Conservation (phyloP, 2,888 invertebrate species). For the Eupithecia vulgata region DNA sequence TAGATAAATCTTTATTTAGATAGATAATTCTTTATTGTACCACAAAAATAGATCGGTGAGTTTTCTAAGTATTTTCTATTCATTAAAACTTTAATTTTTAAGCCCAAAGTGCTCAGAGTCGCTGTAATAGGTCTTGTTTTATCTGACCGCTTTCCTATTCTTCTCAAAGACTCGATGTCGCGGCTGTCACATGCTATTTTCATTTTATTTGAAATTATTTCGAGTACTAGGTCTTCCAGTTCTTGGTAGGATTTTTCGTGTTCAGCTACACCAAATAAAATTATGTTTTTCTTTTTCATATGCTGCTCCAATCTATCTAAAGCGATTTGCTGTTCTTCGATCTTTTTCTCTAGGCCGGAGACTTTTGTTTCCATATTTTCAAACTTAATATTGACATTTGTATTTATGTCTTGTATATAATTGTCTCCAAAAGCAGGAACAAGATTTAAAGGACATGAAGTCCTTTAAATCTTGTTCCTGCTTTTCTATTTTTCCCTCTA, state of each 20-base stretch:
- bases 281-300: too few species aligned
- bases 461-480: background rate
- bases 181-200: background rate
- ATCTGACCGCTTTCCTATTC: background rate
- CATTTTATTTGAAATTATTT: background rate
- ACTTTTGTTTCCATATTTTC: background rate
- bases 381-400: constrained; percentile 2
- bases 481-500: background rate
- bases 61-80: background rate
- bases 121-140: constrained; percentile 3
- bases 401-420: constrained; percentile 9
- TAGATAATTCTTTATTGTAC: too few species aligned
- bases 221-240: background rate
- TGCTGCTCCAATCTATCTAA: constrained; percentile 9
- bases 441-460: too few species aligned
- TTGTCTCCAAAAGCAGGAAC: too few species aligned
- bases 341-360: too few species aligned
- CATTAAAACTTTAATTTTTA: constrained; percentile 1
- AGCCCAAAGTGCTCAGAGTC: constrained; percentile 1
- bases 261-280: constrained; percentile 9
- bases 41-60: background rate
- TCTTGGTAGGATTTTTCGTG: constrained; percentile 6
- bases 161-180: constrained; percentile 2
- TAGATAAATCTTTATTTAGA: too few species aligned
- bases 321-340: background rate